Conservation (phyloP, 2,888 invertebrate genomes). For the Odontocerum albicorne region DNA sequence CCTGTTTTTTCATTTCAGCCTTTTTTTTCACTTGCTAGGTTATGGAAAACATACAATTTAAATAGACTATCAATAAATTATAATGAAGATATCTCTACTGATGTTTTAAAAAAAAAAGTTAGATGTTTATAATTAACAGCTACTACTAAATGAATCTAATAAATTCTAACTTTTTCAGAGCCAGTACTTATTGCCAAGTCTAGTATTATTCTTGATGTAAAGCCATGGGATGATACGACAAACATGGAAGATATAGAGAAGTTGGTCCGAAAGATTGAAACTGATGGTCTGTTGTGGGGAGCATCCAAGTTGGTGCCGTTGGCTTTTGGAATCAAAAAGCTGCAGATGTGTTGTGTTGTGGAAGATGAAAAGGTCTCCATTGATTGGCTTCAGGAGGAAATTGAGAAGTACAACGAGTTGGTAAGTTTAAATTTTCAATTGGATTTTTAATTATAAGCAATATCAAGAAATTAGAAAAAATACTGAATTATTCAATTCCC, state of each 20-base stretch:
- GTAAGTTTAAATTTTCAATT: constrained; percentile 64
- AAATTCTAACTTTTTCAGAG: constrained; percentile 56
- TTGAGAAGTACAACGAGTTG: constrained; percentile 80
- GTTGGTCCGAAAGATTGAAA: constrained; percentile 72
- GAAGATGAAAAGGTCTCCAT: constrained; percentile 96
- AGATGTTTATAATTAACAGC: too few species aligned
- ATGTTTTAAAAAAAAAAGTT: too few species aligned
- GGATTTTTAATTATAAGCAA: too few species aligned
- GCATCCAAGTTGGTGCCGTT: constrained; percentile 88
- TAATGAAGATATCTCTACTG: too few species aligned
- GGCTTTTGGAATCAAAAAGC: constrained; percentile 89
- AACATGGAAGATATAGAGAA: constrained; percentile 86
- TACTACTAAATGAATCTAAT: too few species aligned
- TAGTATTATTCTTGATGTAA: constrained; percentile 90
- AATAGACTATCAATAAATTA: too few species aligned
- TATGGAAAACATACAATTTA: too few species aligned
- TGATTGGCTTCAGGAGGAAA: constrained; percentile 84
- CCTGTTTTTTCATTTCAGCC: too few species aligned
- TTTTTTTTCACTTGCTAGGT: too few species aligned
- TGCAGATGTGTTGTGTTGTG: constrained; percentile 90
- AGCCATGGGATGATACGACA: constrained; percentile 93
- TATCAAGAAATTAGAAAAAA: too few species aligned
- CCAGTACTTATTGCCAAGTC: constrained; percentile 91
- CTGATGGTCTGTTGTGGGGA: constrained; percentile 94
- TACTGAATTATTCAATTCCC: too few species aligned